phyloP scores from a whole-genome alignment of 2,888 invertebrate species.

The Metopia argyrocephala region DNA sequence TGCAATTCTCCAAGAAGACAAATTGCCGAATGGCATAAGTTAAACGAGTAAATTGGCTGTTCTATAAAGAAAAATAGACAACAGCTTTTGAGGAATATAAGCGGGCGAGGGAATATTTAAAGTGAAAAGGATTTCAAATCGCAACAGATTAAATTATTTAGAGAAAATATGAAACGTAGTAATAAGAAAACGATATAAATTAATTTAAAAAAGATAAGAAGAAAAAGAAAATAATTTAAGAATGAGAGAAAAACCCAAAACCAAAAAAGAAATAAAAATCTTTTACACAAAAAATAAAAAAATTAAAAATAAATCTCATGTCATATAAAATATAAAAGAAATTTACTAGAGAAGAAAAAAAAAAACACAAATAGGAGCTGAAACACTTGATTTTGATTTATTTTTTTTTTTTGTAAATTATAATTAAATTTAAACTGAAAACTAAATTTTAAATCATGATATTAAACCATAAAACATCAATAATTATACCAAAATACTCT shows the following conservation, averaged over 20 bases:
- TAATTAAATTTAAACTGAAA: not conserved
- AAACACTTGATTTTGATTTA: no score
- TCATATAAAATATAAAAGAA: conserved; percentile 20
- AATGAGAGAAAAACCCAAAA: conserved; percentile 22
- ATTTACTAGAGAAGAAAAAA: conserved; percentile 7
- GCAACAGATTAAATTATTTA: conserved; percentile 37
- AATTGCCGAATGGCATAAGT: conserved; percentile 99
- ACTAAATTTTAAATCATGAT: conserved; percentile 42
- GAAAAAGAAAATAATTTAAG: conserved; percentile 63
- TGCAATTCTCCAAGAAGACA: conserved; percentile 97
- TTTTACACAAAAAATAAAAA: conserved; percentile 43
- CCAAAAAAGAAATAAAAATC: conserved; percentile 49
- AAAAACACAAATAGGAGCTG: not conserved
- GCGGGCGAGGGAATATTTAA: conserved; percentile 8
- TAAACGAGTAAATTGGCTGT: conserved; percentile 85
- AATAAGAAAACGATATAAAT: conserved; percentile 55
- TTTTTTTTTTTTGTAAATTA: no score
- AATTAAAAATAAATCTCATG: conserved; percentile 23
- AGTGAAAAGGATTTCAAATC: conserved; percentile 43
- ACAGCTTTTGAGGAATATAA: not conserved
- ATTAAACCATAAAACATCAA: conserved; percentile 41
- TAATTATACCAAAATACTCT: no score
- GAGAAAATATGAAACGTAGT: conserved; percentile 50
- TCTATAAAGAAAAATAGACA: not conserved
- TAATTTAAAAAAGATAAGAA: conserved; percentile 35